Conservation (phyloP, 2,797 vertebrate genomes). For the Brachymystax lenok region DNA sequence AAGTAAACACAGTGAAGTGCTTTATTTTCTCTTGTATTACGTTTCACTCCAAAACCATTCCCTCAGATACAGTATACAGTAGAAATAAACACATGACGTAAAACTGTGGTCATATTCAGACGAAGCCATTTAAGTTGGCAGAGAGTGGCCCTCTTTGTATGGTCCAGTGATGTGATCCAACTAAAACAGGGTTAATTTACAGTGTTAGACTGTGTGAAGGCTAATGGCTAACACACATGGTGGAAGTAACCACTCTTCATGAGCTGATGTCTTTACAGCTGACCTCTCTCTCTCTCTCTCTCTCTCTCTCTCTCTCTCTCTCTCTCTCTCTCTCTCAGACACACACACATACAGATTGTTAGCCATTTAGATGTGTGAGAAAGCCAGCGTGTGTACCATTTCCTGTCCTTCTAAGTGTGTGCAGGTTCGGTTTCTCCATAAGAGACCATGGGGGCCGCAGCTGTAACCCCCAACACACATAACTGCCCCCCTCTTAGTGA, state of each 20-base stretch:
- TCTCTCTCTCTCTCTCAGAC: constrained; percentile 30
- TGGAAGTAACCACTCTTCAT: constrained; percentile 29
- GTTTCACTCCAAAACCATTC: background rate
- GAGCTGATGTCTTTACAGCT: constrained; percentile 47
- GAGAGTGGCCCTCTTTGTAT: constrained; percentile 14
- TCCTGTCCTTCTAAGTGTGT: constrained; percentile 20
- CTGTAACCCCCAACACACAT: constrained; percentile 38
- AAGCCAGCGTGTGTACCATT: constrained; percentile 26
- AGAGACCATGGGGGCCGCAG: constrained; percentile 46
- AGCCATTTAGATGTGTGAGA: constrained; percentile 23
- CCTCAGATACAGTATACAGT: background rate
- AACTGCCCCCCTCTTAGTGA: constrained; percentile 27
- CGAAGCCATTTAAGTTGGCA: background rate
- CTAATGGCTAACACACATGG: constrained; percentile 47
- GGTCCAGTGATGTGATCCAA: constrained; percentile 37
- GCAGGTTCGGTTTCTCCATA: constrained; percentile 41
- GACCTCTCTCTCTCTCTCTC: constrained; percentile 40
- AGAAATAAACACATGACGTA: background rate
- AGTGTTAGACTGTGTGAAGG: constrained; percentile 26
- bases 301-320: constrained; percentile 43
- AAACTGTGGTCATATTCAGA: background rate
- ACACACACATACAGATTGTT: constrained; percentile 24
- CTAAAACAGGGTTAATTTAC: constrained; percentile 53
- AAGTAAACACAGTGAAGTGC: constrained; percentile 21
- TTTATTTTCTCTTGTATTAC: background rate